Conservation (phyloP, 2,797 vertebrate species). For the Melanotaenia parkinsoni region DNA sequence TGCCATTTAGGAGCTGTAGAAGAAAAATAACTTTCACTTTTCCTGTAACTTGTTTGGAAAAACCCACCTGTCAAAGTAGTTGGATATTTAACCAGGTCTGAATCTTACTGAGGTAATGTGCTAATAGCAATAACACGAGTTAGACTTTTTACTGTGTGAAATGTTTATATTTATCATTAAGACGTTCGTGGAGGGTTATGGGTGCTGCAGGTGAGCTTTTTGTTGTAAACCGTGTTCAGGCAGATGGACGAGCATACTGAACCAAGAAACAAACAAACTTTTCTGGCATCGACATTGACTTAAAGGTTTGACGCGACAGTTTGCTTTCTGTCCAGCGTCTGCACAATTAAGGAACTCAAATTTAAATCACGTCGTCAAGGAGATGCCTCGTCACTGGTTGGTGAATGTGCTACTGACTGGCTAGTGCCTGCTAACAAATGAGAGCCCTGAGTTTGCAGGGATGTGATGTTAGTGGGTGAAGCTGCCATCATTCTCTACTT, state of each 20-base stretch:
- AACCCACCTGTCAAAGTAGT: slow-evolving; percentile 20
- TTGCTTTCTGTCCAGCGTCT: slow-evolving; percentile 28
- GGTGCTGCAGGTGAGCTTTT: slow-evolving; percentile 51
- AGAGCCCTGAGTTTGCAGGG: slow-evolving; percentile 48
- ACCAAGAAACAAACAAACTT: slow-evolving; percentile 24
- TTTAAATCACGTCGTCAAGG: slow-evolving; percentile 12
- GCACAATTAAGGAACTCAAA: slow-evolving; percentile 33
- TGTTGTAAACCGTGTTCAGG: slow-evolving; percentile 10
- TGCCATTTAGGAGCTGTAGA: background rate
- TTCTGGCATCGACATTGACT: background rate
- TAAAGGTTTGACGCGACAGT: background rate
- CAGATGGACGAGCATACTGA: slow-evolving; percentile 46
- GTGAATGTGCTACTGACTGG: slow-evolving; percentile 69
- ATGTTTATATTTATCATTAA: slow-evolving; percentile 72
- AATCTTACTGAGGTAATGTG: slow-evolving; percentile 48
- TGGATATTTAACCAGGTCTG: slow-evolving; percentile 48
- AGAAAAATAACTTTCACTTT: background rate
- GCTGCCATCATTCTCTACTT: slow-evolving; percentile 27
- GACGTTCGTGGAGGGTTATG: slow-evolving; percentile 31
- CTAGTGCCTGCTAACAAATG: slow-evolving; percentile 40
- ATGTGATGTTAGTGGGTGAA: slow-evolving; percentile 46
- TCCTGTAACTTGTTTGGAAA: too few relatives aligned
- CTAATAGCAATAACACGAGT: slow-evolving; percentile 81
- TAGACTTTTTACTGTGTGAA: slow-evolving; percentile 73
- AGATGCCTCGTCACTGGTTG: slow-evolving; percentile 60